Evolutionary conservation across 2,113 vertebrate genomes (phyloP).

Genomic region (Trachemys scripta): DNA sequence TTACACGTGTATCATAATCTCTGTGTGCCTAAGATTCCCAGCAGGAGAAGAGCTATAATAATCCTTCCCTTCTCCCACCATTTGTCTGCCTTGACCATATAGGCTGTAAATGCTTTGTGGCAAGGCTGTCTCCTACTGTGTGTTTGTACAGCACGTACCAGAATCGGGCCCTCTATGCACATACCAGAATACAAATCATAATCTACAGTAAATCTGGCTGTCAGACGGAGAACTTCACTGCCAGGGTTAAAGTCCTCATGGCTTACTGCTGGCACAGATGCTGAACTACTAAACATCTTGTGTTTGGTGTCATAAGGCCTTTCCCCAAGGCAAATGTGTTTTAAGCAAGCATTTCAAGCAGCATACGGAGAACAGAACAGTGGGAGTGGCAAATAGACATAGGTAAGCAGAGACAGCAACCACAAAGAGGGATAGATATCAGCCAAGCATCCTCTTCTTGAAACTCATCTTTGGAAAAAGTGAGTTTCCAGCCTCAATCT

Average conservation of each 20-base stretch:
- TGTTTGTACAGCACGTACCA: not conserved
- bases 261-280: not conserved
- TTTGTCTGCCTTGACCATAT: not conserved
- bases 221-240: not conserved
- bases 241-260: not conserved
- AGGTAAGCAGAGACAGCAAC: not conserved
- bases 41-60: not conserved
- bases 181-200: not conserved
- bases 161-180: not conserved
- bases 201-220: not conserved
- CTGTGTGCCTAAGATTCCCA: not conserved
- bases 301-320: not conserved
- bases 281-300: not conserved
- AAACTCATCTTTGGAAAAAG: not conserved
- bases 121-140: not conserved
- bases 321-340: not conserved
- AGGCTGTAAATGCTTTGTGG: not conserved
- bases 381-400: not conserved
- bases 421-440: not conserved
- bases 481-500: not conserved
- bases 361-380: not conserved
- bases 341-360: not conserved
- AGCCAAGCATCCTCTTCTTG: not conserved
- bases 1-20: not conserved
- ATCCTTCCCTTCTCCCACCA: not conserved